Evolutionary conservation across 2,797 vertebrate species (phyloP), one percentile per base, ranked within the genome.

Genomic region (Siniperca scherzeri): DNA sequence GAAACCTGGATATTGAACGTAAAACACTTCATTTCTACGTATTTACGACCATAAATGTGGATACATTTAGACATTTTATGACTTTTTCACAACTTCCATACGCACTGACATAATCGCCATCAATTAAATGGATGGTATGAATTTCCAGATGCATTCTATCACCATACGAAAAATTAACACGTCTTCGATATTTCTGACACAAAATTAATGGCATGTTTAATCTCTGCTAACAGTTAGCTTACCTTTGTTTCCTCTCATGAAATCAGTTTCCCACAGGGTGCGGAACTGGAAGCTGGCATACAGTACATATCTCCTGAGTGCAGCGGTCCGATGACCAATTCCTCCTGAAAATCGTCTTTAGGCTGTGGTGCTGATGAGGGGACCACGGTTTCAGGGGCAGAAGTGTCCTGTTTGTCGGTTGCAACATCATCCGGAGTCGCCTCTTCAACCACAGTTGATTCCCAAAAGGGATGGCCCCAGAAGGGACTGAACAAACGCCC

Each of bases 201-300:
- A 0, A 22, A 27, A 5, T 12, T 3, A 71, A 14, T 12, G 53
- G 19, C n/a, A 19, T 30, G 56, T 60, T 62, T 0, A 22, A 1
- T 21, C 14, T 3, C 8, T 40, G 72, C 74, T 73, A 81, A n/a
- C n/a, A 59, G 50, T 48, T 65, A 68, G n/a, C n/a, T 88, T 83
- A 97, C 97, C 97, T 94, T 95, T 97, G 69, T 96, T 95, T 65
- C 91, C 95, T 72, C 44, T 83, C 69, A 76, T 88, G 85, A 95
- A 94, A 78, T 98, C 97, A 0, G 96, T 96, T 66, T 99, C 96
- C 97, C 98, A 98, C 27, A 96, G 93, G 19, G 97, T 98, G 67
- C 97, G 96, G 90, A 99, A 99, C 94, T 99, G 98, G 92, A 99
- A 99, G 50, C 96, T 97, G 52, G 97, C 96, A 77, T n/a, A n/a